A percentile compares a stretch with the other conserved stretches of the same genome.
Evolutionary conservation across 2,888 invertebrate species (phyloP).

Genomic region (Caenorhabditis plicata): DNA sequence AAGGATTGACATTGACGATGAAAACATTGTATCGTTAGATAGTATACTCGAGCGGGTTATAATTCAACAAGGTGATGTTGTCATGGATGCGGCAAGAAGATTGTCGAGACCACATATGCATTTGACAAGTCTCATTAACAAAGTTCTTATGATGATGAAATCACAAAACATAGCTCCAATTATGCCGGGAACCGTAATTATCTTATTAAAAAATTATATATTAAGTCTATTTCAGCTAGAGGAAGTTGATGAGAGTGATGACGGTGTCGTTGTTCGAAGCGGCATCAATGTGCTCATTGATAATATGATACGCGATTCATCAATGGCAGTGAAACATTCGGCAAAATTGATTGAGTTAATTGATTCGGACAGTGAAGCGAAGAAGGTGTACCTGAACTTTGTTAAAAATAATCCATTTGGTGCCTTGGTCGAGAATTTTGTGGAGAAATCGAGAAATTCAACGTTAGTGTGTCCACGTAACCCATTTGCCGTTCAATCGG

Average conservation of each 20-base stretch:
- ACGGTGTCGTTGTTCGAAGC: conserved; percentile 18
- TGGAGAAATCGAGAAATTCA: neutral
- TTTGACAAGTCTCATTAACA: conserved; percentile 31
- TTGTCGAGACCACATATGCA: conserved; percentile 30
- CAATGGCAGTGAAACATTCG: conserved; percentile 3
- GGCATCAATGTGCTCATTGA: conserved; percentile 31
- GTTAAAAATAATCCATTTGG: conserved; percentile 10
- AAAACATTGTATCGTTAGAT: conserved; percentile 14
- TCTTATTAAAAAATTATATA: neutral
- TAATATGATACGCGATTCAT: conserved; percentile 32
- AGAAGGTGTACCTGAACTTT: conserved; percentile 10
- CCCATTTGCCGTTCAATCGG: no score
- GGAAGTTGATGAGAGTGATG: conserved; percentile 8
- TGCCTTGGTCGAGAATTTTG: conserved; percentile 9
- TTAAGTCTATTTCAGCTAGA: conserved; percentile 8
- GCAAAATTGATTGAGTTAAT: conserved; percentile 13
- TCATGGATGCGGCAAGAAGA: conserved; percentile 34
- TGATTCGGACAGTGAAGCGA: conserved; percentile 1
- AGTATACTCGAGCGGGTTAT: conserved; percentile 23
- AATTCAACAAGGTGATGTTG: conserved; percentile 25
- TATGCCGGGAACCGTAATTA: conserved; percentile 18
- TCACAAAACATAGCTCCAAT: conserved; percentile 19
- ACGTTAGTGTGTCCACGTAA: no score
- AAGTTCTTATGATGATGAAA: conserved; percentile 26
- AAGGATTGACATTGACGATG: conserved; percentile 12